These are phyloP conservation scores for Spinus olivaceus DNA, from an alignment of 2,797 vertebrate species.

Conservation along the genomic window DNA sequence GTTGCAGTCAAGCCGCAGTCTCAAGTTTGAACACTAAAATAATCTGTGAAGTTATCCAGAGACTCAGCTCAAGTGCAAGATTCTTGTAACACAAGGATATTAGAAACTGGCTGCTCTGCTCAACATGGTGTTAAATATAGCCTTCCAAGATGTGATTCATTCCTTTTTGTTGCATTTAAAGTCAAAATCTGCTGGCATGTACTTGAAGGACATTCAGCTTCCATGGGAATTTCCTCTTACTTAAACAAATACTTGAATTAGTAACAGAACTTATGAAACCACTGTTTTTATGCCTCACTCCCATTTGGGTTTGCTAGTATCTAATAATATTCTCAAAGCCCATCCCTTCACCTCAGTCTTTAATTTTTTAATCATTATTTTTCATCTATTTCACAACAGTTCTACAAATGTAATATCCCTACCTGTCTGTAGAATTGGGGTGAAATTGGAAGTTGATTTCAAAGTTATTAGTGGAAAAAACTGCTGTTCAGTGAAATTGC, in stretches of 20 bases:
- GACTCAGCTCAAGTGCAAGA: constrained; percentile 33
- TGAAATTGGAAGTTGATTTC: constrained; percentile 54
- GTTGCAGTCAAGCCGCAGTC: constrained; percentile 5
- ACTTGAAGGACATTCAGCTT: constrained; percentile 59
- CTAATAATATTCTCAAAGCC: background rate
- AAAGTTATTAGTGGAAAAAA: constrained; percentile 53
- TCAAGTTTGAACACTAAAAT: background rate
- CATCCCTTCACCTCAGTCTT: constrained; percentile 14
- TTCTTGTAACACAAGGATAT: constrained; percentile 31
- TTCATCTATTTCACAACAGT: constrained; percentile 14
- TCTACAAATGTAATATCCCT: constrained; percentile 35
- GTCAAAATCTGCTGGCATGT: constrained; percentile 32
- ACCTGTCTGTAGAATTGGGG: constrained; percentile 44
- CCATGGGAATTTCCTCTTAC: constrained; percentile 59
- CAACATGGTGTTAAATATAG: constrained; percentile 50
- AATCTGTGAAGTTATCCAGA: constrained; percentile 8
- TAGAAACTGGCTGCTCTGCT: constrained; percentile 57
- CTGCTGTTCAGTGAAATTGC: constrained; percentile 49
- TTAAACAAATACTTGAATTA: constrained; percentile 52
- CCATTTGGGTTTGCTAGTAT: constrained; percentile 23
- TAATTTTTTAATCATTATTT: constrained; percentile 4
- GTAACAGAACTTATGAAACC: constrained; percentile 46
- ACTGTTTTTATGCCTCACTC: background rate
- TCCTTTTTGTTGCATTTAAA: constrained; percentile 53
- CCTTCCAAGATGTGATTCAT: constrained; percentile 51